phyloP scores from a whole-genome alignment of 2,113 vertebrate genomes.

The Drymodes brunneopygia region DNA sequence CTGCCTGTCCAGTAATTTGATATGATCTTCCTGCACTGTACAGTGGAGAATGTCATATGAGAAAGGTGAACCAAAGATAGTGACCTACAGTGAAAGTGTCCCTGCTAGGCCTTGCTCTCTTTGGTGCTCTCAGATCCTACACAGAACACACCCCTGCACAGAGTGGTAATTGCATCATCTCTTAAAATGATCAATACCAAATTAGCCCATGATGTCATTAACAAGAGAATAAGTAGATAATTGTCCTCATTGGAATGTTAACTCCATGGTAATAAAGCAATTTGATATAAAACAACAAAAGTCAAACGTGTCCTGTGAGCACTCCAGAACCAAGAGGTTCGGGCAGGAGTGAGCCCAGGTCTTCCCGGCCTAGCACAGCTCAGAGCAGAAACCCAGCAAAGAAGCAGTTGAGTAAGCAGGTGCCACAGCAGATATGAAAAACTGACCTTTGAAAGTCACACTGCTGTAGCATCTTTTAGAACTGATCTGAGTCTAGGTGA shows the following conservation, averaged over 20 bases:
- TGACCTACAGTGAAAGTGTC: neutral
- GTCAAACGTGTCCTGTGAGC: neutral
- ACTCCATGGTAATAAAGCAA: neutral
- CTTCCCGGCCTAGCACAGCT: neutral
- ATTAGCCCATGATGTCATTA: neutral
- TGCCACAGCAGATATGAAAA: neutral
- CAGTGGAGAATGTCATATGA: neutral
- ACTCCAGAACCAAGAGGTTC: neutral
- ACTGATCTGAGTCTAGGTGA: neutral
- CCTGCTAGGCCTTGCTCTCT: neutral
- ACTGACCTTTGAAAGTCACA: neutral
- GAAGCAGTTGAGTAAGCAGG: neutral
- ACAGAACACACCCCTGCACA: neutral
- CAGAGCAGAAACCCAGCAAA: neutral
- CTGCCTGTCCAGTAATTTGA: neutral
- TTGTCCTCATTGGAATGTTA: neutral
- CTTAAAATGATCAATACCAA: neutral
- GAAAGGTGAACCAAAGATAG: neutral
- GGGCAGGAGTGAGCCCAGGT: neutral
- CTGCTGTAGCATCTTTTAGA: neutral
- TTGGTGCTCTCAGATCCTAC: neutral
- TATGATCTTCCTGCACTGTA: neutral
- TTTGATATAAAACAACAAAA: neutral
- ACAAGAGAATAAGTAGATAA: neutral
- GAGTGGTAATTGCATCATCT: neutral